Evolutionary conservation across 2,797 vertebrate species (phyloP), one percentile per base, ranked within the genome.

Genomic region (Tadarida brasiliensis): DNA sequence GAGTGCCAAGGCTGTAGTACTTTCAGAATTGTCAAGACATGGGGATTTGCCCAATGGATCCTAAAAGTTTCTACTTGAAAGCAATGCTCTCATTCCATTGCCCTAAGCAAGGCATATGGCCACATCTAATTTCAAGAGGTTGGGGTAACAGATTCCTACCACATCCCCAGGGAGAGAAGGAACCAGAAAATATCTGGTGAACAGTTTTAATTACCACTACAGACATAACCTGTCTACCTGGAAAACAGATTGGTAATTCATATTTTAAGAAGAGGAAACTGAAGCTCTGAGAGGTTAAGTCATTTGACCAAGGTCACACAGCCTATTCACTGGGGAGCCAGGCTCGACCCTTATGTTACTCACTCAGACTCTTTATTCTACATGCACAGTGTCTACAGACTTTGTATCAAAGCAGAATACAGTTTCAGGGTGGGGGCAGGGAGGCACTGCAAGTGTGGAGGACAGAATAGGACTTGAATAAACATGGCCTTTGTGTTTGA

Each of bases 221-320:
- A 65, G 51, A 84, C 49, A 22, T 4, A 68, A 63, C 20, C 26
- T 20, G 20, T 84, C 71, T 84, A 35, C 30, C 76, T 84, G 24
- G 59, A 78, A 73, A 57, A 83, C 56, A 30, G 15, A n/a, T 20
- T 22, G 1, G 9, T 5, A 70, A 65, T 59, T 35, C 39, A 0
- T 35, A 80, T 61, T 88, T 95, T 57, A 92, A 91, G 56, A 68
- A 65, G 65, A 80, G n/a, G 78, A 67, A 78, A 86, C 35, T 0
- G 51, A 92, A 51, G 57, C 19, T 81, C 16, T 14, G 86, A 74
- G 57, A 89, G 71, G n/a, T 61, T 78, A 80, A 47, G 51, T 77
- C 87, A 78, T 86, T 74, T 88, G 85, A n/a, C 22, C 47, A 76
- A 74, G 15, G 30, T 91, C 78, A 67, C 51, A 51, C 0, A 39